Base-by-base conservation (phyloP, 1,140 invertebrate genomes). In the Eupeodes corollae region DNA sequence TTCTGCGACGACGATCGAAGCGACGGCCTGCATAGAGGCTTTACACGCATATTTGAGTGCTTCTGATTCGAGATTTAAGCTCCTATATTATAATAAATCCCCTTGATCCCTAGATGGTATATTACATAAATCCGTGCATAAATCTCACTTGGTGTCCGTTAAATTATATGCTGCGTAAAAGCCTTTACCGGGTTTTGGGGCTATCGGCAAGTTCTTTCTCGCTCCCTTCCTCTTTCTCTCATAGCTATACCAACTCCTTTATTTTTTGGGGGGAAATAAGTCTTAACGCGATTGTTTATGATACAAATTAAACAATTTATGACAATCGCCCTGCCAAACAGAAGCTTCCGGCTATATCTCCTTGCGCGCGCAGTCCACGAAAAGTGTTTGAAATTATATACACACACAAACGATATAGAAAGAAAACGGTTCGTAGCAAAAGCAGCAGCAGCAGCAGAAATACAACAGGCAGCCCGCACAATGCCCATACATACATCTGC, bases 241-340 rank as follows among this genome's bases (percentile, higher is more conserved):
- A 26, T 5, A 26, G 21, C 21, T 5, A 26, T 8, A 26, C 3
- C 21, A 26, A 26, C 8, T 5, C 21, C n/a, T n/a, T n/a, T n/a
- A n/a, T n/a, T n/a, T n/a, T n/a, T n/a, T n/a, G n/a, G n/a, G 21
- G 21, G 58, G 63, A 63, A 60, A 65, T 61, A 61, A 63, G 65
- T 57, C 66, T 65, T 67, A 67, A 67, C 63, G 61, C 63, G 63
- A 67, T 67, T 67, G 63, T 67, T 67, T 67, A 67, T 67, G 63
- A 67, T 66, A 67, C 63, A 67, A 67, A 67, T 67, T 67, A 67
- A 67, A 67, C 63, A 67, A 67, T 67, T 67, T 67, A 67, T 67
- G 63, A 66, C 62, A 64, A 64, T 64, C 21, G 21, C 21, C 21
- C 21, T 26, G 21, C 9, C 38, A 32, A 13, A 46, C 33, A 42